Conservation (phyloP, 2,888 invertebrate genomes). For the Periphyllus acericola region DNA sequence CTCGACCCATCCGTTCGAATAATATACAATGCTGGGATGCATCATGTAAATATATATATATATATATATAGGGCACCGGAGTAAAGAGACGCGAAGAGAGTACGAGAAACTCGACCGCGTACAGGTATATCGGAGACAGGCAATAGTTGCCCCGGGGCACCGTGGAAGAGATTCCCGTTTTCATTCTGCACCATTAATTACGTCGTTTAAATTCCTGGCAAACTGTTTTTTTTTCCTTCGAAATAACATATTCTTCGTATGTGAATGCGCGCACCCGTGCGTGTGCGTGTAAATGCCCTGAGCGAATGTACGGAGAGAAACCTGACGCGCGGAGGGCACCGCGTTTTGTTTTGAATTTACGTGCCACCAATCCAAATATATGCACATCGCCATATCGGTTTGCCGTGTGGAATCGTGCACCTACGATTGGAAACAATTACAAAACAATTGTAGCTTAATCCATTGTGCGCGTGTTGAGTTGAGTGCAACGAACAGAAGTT, state of each 20-base stretch:
- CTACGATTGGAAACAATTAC: constrained; percentile 37
- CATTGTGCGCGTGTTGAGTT: background rate
- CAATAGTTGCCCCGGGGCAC: constrained; percentile 37
- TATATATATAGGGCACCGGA: constrained; percentile 45
- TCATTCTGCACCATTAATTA: constrained; percentile 59
- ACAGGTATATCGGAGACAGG: background rate
- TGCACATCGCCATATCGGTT: background rate
- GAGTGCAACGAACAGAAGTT: background rate
- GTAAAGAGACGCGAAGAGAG: constrained; percentile 1
- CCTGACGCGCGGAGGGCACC: constrained; percentile 5
- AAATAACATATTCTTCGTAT: constrained; percentile 46
- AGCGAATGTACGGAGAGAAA: constrained; percentile 50
- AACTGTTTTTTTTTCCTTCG: constrained; percentile 51
- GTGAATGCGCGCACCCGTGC: background rate
- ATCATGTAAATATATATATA: no score
- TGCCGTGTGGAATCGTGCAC: constrained; percentile 26
- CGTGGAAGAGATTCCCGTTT: constrained; percentile 52
- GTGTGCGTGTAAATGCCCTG: constrained; percentile 41
- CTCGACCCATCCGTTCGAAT: background rate
- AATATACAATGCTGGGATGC: background rate
- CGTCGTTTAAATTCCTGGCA: constrained; percentile 61
- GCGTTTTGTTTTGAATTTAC: constrained; percentile 12
- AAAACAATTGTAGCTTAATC: constrained; percentile 10
- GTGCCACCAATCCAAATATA: constrained; percentile 28
- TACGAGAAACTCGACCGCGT: background rate